These are phyloP conservation scores for Littorina saxatilis DNA, from an alignment of 1,140 invertebrate genomes.

Conservation along the genomic window DNA sequence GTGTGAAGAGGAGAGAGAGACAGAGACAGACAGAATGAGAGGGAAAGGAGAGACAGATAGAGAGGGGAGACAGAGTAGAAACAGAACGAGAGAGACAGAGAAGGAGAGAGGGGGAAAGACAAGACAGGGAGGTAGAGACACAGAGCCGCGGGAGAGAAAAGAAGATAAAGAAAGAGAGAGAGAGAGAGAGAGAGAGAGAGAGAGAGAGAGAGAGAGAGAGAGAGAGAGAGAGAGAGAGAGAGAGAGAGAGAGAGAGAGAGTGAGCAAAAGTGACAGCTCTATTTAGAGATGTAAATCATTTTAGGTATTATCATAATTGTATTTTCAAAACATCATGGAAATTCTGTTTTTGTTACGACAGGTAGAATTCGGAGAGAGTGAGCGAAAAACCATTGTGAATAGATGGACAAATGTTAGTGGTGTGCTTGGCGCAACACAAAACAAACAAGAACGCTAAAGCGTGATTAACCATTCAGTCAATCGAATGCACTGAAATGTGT, in stretches of 20 bases:
- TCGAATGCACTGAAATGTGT: no score
- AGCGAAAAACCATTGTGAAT: no score
- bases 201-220: constrained; percentile 35
- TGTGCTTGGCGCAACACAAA: background rate
- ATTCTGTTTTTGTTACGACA: no score
- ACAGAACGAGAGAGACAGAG: constrained; percentile 16
- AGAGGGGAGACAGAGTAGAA: background rate
- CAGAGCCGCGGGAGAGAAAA: background rate
- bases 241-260: constrained; percentile 15
- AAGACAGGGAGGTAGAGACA: background rate
- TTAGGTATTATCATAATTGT: no score
- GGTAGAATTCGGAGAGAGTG: no score
- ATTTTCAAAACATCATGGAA: no score
- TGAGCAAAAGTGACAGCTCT: no score
- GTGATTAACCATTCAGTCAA: no score
- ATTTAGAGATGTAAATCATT: background rate
- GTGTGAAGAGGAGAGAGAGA: no score
- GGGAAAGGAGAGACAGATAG: background rate
- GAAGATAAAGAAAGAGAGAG: no score
- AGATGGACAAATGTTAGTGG: background rate
- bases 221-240: constrained; percentile 30
- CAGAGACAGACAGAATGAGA: no score
- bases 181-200: constrained; percentile 34
- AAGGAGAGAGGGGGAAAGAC: background rate
- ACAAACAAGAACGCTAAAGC: no score